Conservation (phyloP, 2,888 invertebrate species). For the Epistrophe grossulariae region DNA sequence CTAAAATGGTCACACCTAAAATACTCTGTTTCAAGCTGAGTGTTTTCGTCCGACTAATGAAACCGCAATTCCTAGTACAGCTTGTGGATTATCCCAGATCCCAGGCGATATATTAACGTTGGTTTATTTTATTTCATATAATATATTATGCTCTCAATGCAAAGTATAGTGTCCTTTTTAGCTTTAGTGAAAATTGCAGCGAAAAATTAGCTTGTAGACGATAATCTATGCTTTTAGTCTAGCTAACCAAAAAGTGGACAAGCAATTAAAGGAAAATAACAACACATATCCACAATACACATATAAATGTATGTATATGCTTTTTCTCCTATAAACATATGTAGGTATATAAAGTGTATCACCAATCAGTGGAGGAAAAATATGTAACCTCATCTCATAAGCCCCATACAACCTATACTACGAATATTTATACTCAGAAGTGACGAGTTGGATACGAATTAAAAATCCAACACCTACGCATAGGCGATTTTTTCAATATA, state of each 20-base stretch:
- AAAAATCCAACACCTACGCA: constrained; percentile 52
- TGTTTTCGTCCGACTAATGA: constrained; percentile 30
- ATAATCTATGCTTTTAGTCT: constrained; percentile 7
- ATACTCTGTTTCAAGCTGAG: neutral
- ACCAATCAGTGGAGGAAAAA: constrained; percentile 42
- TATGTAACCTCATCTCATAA: neutral
- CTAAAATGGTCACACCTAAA: constrained; percentile 1
- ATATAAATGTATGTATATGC: too few relatives aligned
- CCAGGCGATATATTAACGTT: constrained; percentile 11
- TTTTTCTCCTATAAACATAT: neutral
- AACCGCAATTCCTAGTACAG: constrained; percentile 35
- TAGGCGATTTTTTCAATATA: constrained; percentile 22
- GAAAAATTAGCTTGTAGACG: constrained; percentile 3
- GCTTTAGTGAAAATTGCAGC: constrained; percentile 50
- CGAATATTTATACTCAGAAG: constrained; percentile 44
- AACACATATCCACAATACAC: too few relatives aligned
- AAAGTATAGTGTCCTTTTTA: constrained; percentile 3
- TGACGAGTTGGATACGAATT: constrained; percentile 29
- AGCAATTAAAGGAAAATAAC: constrained; percentile 57
- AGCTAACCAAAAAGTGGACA: constrained; percentile 41
- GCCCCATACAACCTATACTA: constrained; percentile 4
- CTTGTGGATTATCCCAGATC: constrained; percentile 24
- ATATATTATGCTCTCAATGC: constrained; percentile 29
- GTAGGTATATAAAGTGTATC: constrained; percentile 28
- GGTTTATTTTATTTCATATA: constrained; percentile 57